Percentiles rank a stretch among this genome's conserved stretches.
Evolutionary conservation across 2,113 vertebrate genomes (phyloP).

Genomic region (Microcebus jonahi): DNA sequence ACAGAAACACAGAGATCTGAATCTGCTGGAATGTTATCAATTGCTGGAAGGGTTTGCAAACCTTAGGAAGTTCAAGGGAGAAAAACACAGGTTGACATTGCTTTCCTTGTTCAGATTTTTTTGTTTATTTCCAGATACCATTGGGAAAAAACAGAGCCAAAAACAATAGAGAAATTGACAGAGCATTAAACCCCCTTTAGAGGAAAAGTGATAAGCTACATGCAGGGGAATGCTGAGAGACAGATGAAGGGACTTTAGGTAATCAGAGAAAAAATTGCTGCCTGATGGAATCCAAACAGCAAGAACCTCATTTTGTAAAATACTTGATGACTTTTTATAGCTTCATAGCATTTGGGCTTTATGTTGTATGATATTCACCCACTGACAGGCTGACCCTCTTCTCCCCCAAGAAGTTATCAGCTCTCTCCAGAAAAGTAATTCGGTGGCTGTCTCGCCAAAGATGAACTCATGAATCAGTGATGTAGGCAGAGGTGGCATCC

Average conservation of each 20-base stretch:
- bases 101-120: not conserved
- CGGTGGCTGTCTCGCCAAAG: slow-evolving; percentile 80
- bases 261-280: slow-evolving; percentile 83
- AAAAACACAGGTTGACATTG: slow-evolving; percentile 20
- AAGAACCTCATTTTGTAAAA: slow-evolving; percentile 79
- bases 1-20: not conserved
- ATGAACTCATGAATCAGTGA: slow-evolving; percentile 84
- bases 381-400: slow-evolving; percentile 78
- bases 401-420: slow-evolving; percentile 79
- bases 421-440: slow-evolving; percentile 84
- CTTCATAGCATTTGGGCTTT: slow-evolving; percentile 72
- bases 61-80: slow-evolving; percentile 29
- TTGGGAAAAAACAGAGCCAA: not conserved
- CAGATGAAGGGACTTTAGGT: slow-evolving; percentile 78
- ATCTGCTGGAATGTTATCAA: not conserved
- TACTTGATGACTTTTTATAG: slow-evolving; percentile 78
- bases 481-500: slow-evolving; percentile 77
- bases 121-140: slow-evolving; percentile 58
- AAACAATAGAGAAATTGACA: slow-evolving; percentile 60
- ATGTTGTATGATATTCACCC: slow-evolving; percentile 77
- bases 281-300: slow-evolving; percentile 77
- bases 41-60: not conserved
- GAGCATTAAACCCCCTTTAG: slow-evolving; percentile 68
- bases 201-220: slow-evolving; percentile 67
- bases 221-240: slow-evolving; percentile 75